Evolutionary conservation across 2,888 invertebrate species (phyloP).

Genomic region (Phorcus lineatus): DNA sequence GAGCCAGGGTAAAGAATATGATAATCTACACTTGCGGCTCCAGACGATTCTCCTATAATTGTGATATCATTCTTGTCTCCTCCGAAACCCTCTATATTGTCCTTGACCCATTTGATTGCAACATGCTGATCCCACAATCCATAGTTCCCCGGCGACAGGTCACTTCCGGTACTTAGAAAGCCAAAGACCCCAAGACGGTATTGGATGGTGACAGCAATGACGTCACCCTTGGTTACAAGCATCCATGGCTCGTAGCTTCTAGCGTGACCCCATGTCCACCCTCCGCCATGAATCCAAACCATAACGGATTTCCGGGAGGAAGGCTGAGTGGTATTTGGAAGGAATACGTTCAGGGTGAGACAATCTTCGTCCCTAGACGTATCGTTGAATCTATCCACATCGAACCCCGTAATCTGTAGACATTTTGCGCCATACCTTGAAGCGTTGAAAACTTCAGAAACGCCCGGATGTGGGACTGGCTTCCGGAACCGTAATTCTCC

Average conservation of each 20-base stretch:
- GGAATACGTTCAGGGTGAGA: slow-evolving; percentile 54
- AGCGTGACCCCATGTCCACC: slow-evolving; percentile 27
- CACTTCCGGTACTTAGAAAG: slow-evolving; percentile 31
- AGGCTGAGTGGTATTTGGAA: slow-evolving; percentile 31
- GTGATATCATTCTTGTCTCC: slow-evolving; percentile 28
- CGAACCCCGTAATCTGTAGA: slow-evolving; percentile 32
- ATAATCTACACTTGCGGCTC: slow-evolving; percentile 25
- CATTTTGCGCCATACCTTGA: slow-evolving; percentile 45
- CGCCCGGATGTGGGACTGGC: slow-evolving; percentile 35
- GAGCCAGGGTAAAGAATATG: slow-evolving; percentile 25
- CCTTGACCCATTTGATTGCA: slow-evolving; percentile 33
- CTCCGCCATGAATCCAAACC: slow-evolving; percentile 43
- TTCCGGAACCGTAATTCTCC: slow-evolving; percentile 47
- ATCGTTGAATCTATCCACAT: background rate
- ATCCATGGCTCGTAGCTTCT: slow-evolving; percentile 29
- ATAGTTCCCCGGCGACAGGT: slow-evolving; percentile 23
- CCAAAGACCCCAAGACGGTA: slow-evolving; percentile 38
- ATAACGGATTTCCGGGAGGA: slow-evolving; percentile 19
- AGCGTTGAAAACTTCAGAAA: slow-evolving; percentile 40
- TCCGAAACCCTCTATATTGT: slow-evolving; percentile 32
- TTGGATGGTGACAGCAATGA: slow-evolving; percentile 38
- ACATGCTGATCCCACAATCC: slow-evolving; percentile 35
- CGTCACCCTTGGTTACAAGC: slow-evolving; percentile 22
- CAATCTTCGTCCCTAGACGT: slow-evolving; percentile 48
- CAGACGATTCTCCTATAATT: slow-evolving; percentile 31